Base-by-base conservation (phyloP, 2,797 vertebrate genomes). In the Protosalanx chinensis region DNA sequence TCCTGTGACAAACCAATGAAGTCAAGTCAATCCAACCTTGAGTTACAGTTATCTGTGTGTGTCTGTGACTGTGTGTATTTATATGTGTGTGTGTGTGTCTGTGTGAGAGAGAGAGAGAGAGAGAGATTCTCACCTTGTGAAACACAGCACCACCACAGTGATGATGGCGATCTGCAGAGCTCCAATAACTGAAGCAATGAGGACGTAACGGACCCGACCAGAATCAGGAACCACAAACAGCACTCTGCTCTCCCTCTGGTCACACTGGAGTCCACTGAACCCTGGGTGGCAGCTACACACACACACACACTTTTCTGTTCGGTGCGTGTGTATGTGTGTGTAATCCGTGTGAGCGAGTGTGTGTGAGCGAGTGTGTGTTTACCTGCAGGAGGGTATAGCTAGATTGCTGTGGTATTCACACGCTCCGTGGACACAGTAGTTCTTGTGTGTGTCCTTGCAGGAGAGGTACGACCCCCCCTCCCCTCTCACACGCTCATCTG, bases 121-220 rank as follows among this genome's bases (percentile, higher is more conserved):
- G 8, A 2, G 62, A 59, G 56, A 46, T 78, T 91, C 93, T 89
- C 83, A 94, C 94, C 94, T 93, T 80, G 93, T 94, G 87, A 95
- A 94, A 75, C 93, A 95, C 77, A 95, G 91, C 78, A 95, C 93
- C 81, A 95, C 93, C 76, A 94, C 90, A 27, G 92, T 93, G 88
- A 95, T 94, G 84, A 95, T 91, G 49, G 93, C 93, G 72, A 95
- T 94, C 91, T 95, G 94, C 84, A 95, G 88, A 0, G 93, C 94
- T 82, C 94, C 94, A 82, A 95, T 94, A 83, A 95, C 93, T 74
- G 94, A 93, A 64, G 94, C 93, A 60, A 95, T 95, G 88, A 95
- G 88, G 81, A 95, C 93, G 62, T 95, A 95, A 73, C 94, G 93
- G 79, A 94, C 93, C 33, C 92, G 88, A 35, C 93, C 94, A 5